phyloP scores from a whole-genome alignment of 30 jellyfish, hydroid and myxozoan species.

The Nemopilema nomurai region DNA sequence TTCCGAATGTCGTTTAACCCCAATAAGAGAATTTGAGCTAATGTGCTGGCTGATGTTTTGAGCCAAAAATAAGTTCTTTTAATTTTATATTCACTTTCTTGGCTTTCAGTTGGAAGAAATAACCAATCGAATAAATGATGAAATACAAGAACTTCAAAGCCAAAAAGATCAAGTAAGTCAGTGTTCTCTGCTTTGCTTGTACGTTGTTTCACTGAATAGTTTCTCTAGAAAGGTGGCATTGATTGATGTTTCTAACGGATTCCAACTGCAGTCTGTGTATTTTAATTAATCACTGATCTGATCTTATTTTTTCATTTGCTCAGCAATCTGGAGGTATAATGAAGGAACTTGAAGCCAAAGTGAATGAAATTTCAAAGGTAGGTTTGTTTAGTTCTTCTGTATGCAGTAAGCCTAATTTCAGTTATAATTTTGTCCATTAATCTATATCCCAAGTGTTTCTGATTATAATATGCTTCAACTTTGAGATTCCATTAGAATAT shows the following conservation, averaged over 20 bases:
- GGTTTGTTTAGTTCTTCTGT: neutral
- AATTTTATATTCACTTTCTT: neutral
- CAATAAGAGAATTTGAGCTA: too few relatives aligned
- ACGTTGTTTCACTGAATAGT: too few relatives aligned
- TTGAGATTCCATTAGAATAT: too few relatives aligned
- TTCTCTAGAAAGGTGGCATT: neutral
- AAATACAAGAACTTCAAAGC: conserved; percentile 70
- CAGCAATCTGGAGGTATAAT: conserved; percentile 89
- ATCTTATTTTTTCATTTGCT: neutral
- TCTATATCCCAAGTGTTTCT: too few relatives aligned
- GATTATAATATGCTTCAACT: too few relatives aligned
- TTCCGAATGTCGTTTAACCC: too few relatives aligned
- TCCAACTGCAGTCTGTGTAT: too few relatives aligned
- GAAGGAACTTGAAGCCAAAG: conserved; percentile 76
- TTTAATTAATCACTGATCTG: neutral
- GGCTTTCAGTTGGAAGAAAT: conserved; percentile 73
- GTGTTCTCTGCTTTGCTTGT: neutral
- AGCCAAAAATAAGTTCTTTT: neutral
- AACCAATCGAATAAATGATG: conserved; percentile 50
- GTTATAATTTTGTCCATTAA: too few relatives aligned
- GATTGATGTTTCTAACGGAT: too few relatives aligned
- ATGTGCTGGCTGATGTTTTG: neutral
- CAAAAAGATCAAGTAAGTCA: conserved; percentile 79
- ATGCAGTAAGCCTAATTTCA: neutral
- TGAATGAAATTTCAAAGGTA: conserved; percentile 86